These are phyloP conservation scores for Anoplolepis gracilipes DNA, from an alignment of 1,140 invertebrate species.

Conservation along the genomic window DNA sequence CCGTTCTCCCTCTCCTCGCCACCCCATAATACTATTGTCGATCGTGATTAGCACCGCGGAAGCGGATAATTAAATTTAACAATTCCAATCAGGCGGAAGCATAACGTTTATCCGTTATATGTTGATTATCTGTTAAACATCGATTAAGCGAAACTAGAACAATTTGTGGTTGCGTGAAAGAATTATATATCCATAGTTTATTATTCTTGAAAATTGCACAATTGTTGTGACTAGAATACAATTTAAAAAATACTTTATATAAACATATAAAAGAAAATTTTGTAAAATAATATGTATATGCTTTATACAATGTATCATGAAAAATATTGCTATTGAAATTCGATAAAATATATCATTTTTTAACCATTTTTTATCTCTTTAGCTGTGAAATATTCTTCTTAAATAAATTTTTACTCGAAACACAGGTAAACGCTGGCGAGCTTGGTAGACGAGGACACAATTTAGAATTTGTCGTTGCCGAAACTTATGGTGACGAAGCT, in stretches of 20 bases:
- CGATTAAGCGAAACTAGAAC: neutral
- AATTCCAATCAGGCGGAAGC: slow-evolving; percentile 4
- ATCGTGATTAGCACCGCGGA: slow-evolving; percentile 55
- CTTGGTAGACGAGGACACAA: slow-evolving; percentile 88
- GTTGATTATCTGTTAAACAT: neutral
- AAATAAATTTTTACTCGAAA: neutral
- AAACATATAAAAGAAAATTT: neutral
- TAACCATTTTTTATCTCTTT: neutral
- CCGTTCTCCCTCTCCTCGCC: neutral
- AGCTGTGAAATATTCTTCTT: neutral
- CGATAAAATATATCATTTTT: neutral
- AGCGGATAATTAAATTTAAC: slow-evolving; percentile 52
- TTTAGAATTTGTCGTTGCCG: slow-evolving; percentile 93
- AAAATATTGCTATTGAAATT: neutral
- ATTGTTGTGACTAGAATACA: neutral
- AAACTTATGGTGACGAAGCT: slow-evolving; percentile 96
- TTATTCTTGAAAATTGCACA: neutral
- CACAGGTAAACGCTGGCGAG: slow-evolving; percentile 86
- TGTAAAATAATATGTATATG: neutral
- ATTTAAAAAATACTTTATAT: neutral
- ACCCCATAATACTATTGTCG: neutral
- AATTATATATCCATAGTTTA: neutral
- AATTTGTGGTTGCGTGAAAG: neutral
- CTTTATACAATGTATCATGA: neutral
- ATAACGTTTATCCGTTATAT: neutral